Evolutionary conservation across 2,113 vertebrate species (phyloP).

Genomic region (Xiphias gladius): DNA sequence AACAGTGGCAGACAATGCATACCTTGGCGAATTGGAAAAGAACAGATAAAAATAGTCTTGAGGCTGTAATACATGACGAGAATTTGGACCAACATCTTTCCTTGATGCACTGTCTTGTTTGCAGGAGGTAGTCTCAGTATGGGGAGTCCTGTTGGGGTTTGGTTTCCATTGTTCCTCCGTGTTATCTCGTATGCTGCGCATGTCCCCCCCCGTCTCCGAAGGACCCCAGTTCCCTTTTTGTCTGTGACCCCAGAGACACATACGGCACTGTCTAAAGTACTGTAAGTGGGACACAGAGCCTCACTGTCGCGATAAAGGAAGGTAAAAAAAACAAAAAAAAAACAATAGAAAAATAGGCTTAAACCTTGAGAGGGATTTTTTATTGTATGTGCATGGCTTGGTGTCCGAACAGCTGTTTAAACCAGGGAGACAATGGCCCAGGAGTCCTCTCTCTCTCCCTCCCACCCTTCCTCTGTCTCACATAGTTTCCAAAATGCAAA

Average conservation of each 20-base stretch:
- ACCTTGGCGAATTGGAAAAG: slow-evolving; percentile 25
- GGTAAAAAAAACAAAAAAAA: slow-evolving; percentile 30
- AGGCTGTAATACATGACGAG: slow-evolving; percentile 57
- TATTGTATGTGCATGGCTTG: slow-evolving; percentile 28
- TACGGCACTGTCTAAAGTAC: slow-evolving; percentile 42
- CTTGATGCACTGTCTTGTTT: slow-evolving; percentile 53
- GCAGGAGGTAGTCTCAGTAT: slow-evolving; percentile 49
- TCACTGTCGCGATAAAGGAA: slow-evolving; percentile 40
- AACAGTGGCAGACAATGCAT: slow-evolving; percentile 35
- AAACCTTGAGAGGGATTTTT: slow-evolving; percentile 61
- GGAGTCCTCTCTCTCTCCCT: slow-evolving; percentile 3
- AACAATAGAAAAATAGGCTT: slow-evolving; percentile 63
- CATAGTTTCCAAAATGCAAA: not conserved
- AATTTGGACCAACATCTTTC: slow-evolving; percentile 65
- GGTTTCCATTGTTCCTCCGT: slow-evolving; percentile 65
- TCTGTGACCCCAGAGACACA: slow-evolving; percentile 62
- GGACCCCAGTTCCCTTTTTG: slow-evolving; percentile 58
- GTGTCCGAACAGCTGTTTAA: slow-evolving; percentile 31
- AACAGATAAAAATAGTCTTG: slow-evolving; percentile 58
- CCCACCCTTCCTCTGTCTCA: slow-evolving; percentile 4
- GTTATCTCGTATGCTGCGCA: slow-evolving; percentile 63
- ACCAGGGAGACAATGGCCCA: not conserved
- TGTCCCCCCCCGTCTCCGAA: slow-evolving; percentile 53
- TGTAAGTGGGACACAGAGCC: slow-evolving; percentile 68
- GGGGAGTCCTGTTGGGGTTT: slow-evolving; percentile 60